Base-by-base conservation (phyloP, 2,797 vertebrate species). In the Selene dorsalis region DNA sequence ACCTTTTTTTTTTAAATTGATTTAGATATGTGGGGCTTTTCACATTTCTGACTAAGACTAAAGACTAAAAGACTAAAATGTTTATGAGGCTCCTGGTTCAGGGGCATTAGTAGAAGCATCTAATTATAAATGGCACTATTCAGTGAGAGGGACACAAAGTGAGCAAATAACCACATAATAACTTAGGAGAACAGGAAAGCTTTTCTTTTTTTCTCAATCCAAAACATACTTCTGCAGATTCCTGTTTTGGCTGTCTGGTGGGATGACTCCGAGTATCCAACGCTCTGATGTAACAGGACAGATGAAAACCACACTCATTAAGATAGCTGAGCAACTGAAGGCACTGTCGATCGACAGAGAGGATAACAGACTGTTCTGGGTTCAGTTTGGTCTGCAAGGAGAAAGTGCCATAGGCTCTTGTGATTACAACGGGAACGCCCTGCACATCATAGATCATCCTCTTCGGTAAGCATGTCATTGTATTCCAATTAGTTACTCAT, bases 191-290 rank as follows among this genome's bases (percentile, higher is more conserved):
- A 35, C 32, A 35, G 32, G 1, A 35, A 35, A 9, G 32, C 6
- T 35, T 35, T 35, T 35, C 6, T 35, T 8, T 53, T 7, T 24
- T 39, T 41, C 26, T 86, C 12, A 62, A 30, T 24, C 66, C 0
- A 20, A 79, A 64, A 75, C 26, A 32, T 32, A 47, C 39, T 22
- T 79, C 84, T 88, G 61, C 91, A 99, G 98, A 91, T 89, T 96
- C 70, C 74, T 98, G 43, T 99, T 99, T 88, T 98, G 97, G 96
- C 90, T 97, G 67, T 96, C 96, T 47, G 95, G 94, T 14, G 93
- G 91, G 12, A 66, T 56, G 22, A 64, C 84, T 20, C 87, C 95
- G 16, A 94, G 93, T 65, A 93, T 99, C 87, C 90, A 96, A 73
- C 93, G 94, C 39, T 90, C 91, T 6, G 91, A 93, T 58, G 56